Evolutionary conservation across 2,888 invertebrate species (phyloP).

Genomic region (Creontiades dilutus): DNA sequence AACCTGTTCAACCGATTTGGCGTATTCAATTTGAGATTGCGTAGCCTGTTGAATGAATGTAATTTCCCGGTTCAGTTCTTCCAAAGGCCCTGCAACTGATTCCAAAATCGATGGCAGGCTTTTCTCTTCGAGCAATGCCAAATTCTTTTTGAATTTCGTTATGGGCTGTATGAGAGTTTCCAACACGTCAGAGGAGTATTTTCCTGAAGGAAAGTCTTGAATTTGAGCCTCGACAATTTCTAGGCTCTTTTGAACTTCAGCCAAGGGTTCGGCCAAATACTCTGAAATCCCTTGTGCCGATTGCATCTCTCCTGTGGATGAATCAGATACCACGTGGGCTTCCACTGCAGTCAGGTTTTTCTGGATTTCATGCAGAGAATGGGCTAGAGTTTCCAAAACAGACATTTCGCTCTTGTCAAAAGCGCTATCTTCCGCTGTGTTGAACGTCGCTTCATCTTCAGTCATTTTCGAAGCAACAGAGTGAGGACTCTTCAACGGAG

Average conservation of each 20-base stretch:
- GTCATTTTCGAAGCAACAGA: constrained; percentile 70
- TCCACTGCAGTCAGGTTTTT: constrained; percentile 80
- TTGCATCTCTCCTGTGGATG: constrained; percentile 74
- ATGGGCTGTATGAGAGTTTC: constrained; percentile 77
- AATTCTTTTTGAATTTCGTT: constrained; percentile 77
- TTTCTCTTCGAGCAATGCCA: constrained; percentile 75
- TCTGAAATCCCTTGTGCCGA: constrained; percentile 77
- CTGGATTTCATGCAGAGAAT: constrained; percentile 82
- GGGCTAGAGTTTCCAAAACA: constrained; percentile 78
- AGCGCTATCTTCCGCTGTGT: constrained; percentile 75
- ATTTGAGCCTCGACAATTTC: constrained; percentile 80
- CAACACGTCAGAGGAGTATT: constrained; percentile 76
- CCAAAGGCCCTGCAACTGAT: constrained; percentile 77
- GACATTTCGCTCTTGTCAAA: constrained; percentile 76
- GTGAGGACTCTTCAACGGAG: constrained; percentile 72
- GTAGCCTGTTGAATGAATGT: constrained; percentile 76
- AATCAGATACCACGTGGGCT: constrained; percentile 78
- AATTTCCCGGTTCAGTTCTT: constrained; percentile 78
- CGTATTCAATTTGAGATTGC: constrained; percentile 72
- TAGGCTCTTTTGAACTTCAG: constrained; percentile 82
- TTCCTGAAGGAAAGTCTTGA: constrained; percentile 75
- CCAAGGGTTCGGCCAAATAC: constrained; percentile 80
- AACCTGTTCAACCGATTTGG: constrained; percentile 76
- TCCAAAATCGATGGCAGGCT: constrained; percentile 76
- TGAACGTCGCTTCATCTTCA: constrained; percentile 74